phyloP scores from a whole-genome alignment of 2,113 vertebrate species.

The Catagonus wagneri region DNA sequence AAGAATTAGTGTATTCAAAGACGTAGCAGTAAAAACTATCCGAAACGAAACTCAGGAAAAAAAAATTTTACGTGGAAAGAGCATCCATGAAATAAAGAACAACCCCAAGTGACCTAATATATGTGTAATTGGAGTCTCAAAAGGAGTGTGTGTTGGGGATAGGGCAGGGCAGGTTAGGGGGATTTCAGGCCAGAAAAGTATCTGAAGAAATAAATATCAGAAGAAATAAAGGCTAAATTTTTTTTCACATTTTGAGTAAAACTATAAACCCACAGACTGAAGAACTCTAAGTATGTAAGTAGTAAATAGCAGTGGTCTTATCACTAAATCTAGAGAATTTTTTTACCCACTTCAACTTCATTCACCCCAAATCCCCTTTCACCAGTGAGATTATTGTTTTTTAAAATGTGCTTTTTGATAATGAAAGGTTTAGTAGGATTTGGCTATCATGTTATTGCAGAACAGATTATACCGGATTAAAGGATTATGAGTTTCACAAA shows the following conservation, averaged over 20 bases:
- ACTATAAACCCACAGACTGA: not conserved
- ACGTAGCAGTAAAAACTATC: not conserved
- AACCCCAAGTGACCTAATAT: not conserved
- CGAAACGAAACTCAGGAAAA: constrained; percentile 34
- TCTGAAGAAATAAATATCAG: not conserved
- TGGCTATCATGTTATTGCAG: constrained; percentile 45
- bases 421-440: constrained; percentile 51
- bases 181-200: not conserved
- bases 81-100: not conserved
- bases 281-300: constrained; percentile 56
- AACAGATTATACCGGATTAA: constrained; percentile 66
- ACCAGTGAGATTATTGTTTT: not conserved
- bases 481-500: constrained; percentile 67
- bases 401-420: constrained; percentile 42
- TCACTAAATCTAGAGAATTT: not conserved
- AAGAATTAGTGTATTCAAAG: constrained; percentile 47
- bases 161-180: fast-evolving
- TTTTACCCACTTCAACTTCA: constrained; percentile 23
- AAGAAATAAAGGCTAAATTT: not conserved
- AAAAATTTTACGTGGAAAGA: not conserved
- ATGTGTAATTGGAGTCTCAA: not conserved
- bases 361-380: not conserved
- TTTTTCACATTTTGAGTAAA: constrained; percentile 35
- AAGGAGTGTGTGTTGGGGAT: not conserved
- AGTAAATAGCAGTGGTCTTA: not conserved